These are phyloP conservation scores for Aricia agestis DNA, from an alignment of 1,140 invertebrate genomes.

Conservation along the genomic window DNA sequence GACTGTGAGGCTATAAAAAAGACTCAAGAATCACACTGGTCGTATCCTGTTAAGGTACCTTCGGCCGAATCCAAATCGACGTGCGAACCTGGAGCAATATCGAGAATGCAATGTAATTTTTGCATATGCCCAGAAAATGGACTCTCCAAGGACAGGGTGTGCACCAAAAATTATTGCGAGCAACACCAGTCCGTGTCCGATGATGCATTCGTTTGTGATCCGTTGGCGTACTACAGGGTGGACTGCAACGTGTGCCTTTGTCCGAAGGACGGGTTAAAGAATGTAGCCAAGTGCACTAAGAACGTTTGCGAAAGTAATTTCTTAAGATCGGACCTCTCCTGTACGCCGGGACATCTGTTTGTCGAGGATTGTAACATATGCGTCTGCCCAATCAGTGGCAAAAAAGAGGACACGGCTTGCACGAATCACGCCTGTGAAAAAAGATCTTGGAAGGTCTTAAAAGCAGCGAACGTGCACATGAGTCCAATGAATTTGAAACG, in stretches of 20 bases:
- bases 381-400: constrained; percentile 66
- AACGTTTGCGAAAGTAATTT: constrained; percentile 53
- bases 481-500: constrained; percentile 35
- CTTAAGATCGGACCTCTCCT: constrained; percentile 43
- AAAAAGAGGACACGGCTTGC: constrained; percentile 60
- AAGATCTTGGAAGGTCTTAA: constrained; percentile 47
- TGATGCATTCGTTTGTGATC: constrained; percentile 52
- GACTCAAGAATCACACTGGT: constrained; percentile 42
- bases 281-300: constrained; percentile 58
- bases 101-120: constrained; percentile 54
- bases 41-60: constrained; percentile 12
- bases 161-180: constrained; percentile 55
- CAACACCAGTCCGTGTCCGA: constrained; percentile 26
- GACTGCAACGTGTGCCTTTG: constrained; percentile 66
- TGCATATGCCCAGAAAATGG: constrained; percentile 61
- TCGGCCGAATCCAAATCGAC: constrained; percentile 25
- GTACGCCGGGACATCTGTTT: constrained; percentile 60
- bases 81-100: constrained; percentile 53
- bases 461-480: constrained; percentile 41
- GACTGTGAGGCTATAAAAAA: constrained; percentile 52
- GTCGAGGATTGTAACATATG: constrained; percentile 70
- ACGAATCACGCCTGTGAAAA: constrained; percentile 51
- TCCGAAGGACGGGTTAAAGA: constrained; percentile 53
- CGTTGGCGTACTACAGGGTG: constrained; percentile 57
- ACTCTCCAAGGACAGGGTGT: constrained; percentile 40